Conservation (phyloP, 2,113 vertebrate species). For the Butorides virescens region DNA sequence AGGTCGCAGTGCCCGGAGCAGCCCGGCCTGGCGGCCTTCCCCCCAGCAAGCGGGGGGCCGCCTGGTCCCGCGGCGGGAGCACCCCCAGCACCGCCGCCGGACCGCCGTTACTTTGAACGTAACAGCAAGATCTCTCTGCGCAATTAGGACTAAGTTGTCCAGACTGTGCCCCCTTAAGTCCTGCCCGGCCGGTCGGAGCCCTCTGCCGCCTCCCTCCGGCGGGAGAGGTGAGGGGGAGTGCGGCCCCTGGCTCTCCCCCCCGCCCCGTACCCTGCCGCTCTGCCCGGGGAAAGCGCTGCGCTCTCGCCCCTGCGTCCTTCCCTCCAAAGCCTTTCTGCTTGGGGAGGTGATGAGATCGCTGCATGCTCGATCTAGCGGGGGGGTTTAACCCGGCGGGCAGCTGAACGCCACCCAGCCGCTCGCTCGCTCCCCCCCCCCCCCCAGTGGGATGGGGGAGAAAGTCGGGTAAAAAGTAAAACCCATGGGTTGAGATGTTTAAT, state of each 20-base stretch:
- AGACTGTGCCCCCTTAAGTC: too few species aligned
- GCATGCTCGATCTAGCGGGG: fast-evolving
- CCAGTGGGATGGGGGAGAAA: too few species aligned
- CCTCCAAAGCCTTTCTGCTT: fast-evolving
- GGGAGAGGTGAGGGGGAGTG: too few species aligned
- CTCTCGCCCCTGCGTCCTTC: fast-evolving
- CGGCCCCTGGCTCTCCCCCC: fast-evolving
- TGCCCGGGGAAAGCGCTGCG: fast-evolving
- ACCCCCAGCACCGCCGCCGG: fast-evolving
- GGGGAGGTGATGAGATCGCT: fast-evolving
- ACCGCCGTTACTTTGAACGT: fast-evolving
- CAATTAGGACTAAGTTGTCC: too few species aligned
- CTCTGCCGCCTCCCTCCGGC: too few species aligned
- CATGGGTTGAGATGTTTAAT: too few species aligned
- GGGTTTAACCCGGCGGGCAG: too few species aligned
- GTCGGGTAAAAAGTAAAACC: too few species aligned
- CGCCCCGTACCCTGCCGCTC: fast-evolving
- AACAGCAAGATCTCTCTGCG: not conserved
- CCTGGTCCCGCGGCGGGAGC: not conserved
- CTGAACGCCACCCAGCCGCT: too few species aligned
- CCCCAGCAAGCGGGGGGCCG: not conserved
- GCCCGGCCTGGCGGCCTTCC: not conserved
- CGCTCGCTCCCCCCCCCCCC: too few species aligned
- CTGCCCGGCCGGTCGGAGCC: fast-evolving
- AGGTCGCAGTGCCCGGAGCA: not conserved